These are phyloP conservation scores for Maccullochella peelii DNA, from an alignment of 2,113 vertebrate genomes.

Conservation along the genomic window DNA sequence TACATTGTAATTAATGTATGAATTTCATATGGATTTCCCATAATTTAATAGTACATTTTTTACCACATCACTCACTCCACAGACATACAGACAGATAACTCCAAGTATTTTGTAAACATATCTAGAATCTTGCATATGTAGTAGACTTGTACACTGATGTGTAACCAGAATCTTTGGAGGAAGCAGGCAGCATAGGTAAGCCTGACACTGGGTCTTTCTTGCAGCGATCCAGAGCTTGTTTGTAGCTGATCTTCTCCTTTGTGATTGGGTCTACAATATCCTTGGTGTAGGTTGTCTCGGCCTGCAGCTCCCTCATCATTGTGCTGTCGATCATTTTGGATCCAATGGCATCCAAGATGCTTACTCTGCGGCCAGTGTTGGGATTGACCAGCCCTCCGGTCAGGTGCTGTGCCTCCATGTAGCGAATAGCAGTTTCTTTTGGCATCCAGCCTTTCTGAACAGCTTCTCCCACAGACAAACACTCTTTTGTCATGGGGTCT, in stretches of 20 bases:
- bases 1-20: constrained; percentile 53
- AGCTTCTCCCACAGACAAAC: constrained; percentile 92
- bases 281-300: constrained; percentile 88
- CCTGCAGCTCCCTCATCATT: constrained; percentile 88
- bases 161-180: constrained; percentile 74
- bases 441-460: constrained; percentile 95
- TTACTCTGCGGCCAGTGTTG: constrained; percentile 86
- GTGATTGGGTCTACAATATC: constrained; percentile 91
- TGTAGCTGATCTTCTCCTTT: constrained; percentile 93
- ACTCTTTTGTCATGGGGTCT: constrained; percentile 89
- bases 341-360: constrained; percentile 85
- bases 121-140: constrained; percentile 72
- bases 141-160: constrained; percentile 55
- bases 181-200: constrained; percentile 87
- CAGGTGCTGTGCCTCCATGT: constrained; percentile 91
- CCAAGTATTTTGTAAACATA: constrained; percentile 65
- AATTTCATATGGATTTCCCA: constrained; percentile 41
- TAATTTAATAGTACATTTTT: constrained; percentile 20
- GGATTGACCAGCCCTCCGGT: constrained; percentile 94
- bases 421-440: constrained; percentile 87
- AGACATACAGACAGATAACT: constrained; percentile 34
- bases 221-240: constrained; percentile 91
- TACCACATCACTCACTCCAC: constrained; percentile 17
- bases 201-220: constrained; percentile 87
- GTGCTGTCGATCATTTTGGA: constrained; percentile 88